Conservation (phyloP, 2,888 invertebrate species). For the Troides aeacus region DNA sequence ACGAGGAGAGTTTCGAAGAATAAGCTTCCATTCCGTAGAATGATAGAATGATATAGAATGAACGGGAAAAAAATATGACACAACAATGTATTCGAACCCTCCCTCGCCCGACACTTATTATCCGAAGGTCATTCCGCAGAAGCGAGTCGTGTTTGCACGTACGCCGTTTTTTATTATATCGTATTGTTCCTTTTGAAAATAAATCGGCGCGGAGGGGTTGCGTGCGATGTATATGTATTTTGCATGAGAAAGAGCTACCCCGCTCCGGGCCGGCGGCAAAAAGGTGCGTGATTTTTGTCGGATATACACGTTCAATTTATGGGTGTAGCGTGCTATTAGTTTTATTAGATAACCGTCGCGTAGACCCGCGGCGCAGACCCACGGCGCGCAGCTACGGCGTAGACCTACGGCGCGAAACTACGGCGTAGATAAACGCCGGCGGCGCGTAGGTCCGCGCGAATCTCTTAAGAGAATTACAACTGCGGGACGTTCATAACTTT, state of each 20-base stretch:
- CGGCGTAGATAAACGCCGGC: background rate
- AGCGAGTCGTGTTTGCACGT: slow-evolving; percentile 42
- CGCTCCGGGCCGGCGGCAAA: slow-evolving; percentile 40
- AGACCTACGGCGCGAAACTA: background rate
- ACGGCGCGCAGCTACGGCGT: background rate
- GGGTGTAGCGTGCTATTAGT: slow-evolving; percentile 44
- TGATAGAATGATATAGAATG: slow-evolving; percentile 5
- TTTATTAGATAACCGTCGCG: slow-evolving; percentile 43
- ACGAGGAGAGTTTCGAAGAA: background rate
- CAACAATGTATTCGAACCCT: slow-evolving; percentile 43
- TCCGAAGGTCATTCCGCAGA: slow-evolving; percentile 40
- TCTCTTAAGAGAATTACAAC: background rate
- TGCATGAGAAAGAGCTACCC: slow-evolving; percentile 53
- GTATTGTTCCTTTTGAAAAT: slow-evolving; percentile 48
- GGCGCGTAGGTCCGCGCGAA: background rate
- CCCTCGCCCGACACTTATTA: slow-evolving; percentile 38
- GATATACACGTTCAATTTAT: slow-evolving; percentile 50
- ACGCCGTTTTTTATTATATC: slow-evolving; percentile 47
- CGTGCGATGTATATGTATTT: slow-evolving; percentile 52
- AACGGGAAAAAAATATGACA: slow-evolving; percentile 32
- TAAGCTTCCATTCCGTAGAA: background rate
- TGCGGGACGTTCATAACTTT: too few relatives aligned
- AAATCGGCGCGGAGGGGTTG: slow-evolving; percentile 46
- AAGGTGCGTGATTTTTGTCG: slow-evolving; percentile 57
- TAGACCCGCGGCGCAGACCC: slow-evolving; percentile 9